Conservation (phyloP, 2,888 invertebrate species). For the Bruchidius siliquastri region DNA sequence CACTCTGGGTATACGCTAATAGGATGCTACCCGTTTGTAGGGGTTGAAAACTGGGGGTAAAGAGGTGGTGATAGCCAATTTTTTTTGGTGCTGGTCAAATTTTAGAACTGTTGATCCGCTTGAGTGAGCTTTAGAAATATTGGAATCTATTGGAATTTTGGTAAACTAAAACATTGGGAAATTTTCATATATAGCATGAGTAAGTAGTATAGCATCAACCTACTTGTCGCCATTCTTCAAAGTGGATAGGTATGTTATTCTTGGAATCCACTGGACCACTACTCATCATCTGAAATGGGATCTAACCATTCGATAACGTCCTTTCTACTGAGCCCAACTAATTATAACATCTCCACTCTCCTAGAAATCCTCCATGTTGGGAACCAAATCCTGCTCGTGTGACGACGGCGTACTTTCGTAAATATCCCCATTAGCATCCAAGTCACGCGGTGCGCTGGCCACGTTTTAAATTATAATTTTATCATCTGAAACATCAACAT, state of each 20-base stretch:
- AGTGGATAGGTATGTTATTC: not conserved
- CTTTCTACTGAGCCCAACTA: not conserved
- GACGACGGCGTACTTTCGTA: not conserved
- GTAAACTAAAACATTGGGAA: no score
- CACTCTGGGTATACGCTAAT: no score
- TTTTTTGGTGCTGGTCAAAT: no score
- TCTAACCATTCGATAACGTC: not conserved
- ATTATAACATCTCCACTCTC: not conserved
- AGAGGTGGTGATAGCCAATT: no score
- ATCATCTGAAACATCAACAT: conserved; percentile 11
- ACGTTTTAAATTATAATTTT: conserved; percentile 30
- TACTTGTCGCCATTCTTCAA: no score
- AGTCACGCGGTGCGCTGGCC: conserved; percentile 20
- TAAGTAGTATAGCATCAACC: no score
- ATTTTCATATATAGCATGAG: no score
- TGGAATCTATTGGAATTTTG: no score
- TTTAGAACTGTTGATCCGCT: no score
- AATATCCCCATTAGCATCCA: not conserved
- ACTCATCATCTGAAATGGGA: not conserved
- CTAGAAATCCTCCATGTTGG: not conserved
- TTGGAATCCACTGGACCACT: not conserved
- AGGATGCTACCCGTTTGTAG: no score
- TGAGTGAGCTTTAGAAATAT: no score
- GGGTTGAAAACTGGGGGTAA: no score
- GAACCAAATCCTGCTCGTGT: not conserved